Evolutionary conservation across 2,797 vertebrate genomes (phyloP).

Genomic region (Typhlichthys subterraneus): DNA sequence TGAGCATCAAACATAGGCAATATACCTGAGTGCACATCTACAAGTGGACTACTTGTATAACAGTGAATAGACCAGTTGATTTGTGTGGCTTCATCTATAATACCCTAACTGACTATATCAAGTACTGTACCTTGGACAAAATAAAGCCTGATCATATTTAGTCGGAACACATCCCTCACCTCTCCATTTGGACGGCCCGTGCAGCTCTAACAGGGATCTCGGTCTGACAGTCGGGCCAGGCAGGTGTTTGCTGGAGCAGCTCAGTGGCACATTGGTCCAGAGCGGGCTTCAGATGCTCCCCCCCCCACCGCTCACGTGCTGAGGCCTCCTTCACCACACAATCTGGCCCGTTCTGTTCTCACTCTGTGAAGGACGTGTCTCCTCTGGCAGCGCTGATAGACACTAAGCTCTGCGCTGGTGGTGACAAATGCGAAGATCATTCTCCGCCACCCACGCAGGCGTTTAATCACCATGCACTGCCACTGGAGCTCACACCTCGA

Average conservation of each 20-base stretch:
- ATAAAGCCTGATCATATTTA: constrained; percentile 12
- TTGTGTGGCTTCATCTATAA: no score
- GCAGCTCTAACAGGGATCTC: constrained; percentile 40
- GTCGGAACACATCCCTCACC: not conserved
- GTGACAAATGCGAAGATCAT: constrained; percentile 73
- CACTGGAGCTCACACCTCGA: constrained; percentile 63
- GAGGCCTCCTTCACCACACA: constrained; percentile 51
- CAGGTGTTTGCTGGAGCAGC: constrained; percentile 70
- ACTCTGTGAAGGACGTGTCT: constrained; percentile 71
- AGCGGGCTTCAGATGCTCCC: constrained; percentile 65
- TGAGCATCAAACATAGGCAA: no score
- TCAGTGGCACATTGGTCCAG: constrained; percentile 69
- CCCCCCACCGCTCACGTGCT: constrained; percentile 16
- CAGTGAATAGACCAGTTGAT: no score
- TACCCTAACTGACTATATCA: not conserved
- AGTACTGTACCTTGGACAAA: constrained; percentile 3
- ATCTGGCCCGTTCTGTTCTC: constrained; percentile 77
- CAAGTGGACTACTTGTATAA: no score
- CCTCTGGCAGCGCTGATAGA: constrained; percentile 67
- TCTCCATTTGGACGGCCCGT: constrained; percentile 48
- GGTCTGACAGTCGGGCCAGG: constrained; percentile 56
- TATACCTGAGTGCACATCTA: no score
- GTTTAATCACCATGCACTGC: constrained; percentile 68
- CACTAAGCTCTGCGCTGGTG: constrained; percentile 67
- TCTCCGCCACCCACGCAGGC: constrained; percentile 64